phyloP scores from a whole-genome alignment of 2,888 invertebrate species.

The Drosophila picticornis region DNA sequence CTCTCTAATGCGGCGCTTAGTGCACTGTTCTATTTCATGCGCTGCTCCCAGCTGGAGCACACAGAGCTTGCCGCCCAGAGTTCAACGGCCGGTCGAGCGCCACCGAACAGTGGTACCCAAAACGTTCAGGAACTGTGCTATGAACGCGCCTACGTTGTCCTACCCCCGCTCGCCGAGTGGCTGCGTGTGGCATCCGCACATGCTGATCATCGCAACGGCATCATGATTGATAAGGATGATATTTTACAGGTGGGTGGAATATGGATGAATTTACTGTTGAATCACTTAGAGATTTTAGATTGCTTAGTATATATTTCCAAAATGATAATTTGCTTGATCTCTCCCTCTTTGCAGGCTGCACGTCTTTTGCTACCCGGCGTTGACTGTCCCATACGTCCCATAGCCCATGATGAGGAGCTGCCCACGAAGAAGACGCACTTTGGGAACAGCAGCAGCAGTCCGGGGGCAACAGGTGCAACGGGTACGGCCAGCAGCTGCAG shows the following conservation, averaged over 20 bases:
- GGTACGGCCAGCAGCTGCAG: constrained; percentile 64
- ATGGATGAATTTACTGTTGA: background rate
- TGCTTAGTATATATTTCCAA: background rate
- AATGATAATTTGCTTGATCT: background rate
- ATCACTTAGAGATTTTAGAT: background rate
- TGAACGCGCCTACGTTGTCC: constrained; percentile 93
- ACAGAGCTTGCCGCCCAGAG: constrained; percentile 86
- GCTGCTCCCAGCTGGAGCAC: constrained; percentile 94
- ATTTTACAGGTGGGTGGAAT: constrained; percentile 89
- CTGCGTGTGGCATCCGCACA: constrained; percentile 93
- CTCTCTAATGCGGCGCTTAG: constrained; percentile 89
- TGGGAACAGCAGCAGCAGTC: constrained; percentile 30
- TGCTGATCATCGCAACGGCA: constrained; percentile 91
- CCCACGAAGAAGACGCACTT: constrained; percentile 84
- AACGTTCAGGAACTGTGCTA: constrained; percentile 91
- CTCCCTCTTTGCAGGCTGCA: constrained; percentile 86
- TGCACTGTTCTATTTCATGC: constrained; percentile 95
- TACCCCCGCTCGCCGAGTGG: constrained; percentile 97
- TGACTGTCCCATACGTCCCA: constrained; percentile 93
- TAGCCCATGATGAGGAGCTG: constrained; percentile 87
- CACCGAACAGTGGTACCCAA: constrained; percentile 74
- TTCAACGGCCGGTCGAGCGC: constrained; percentile 62
- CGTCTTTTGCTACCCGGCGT: constrained; percentile 93
- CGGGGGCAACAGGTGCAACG: constrained; percentile 43
- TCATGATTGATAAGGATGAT: constrained; percentile 93